Evolutionary conservation across 2,888 invertebrate species (phyloP), one percentile per base, ranked within the genome.

Genomic region (Mythimna ferrago): DNA sequence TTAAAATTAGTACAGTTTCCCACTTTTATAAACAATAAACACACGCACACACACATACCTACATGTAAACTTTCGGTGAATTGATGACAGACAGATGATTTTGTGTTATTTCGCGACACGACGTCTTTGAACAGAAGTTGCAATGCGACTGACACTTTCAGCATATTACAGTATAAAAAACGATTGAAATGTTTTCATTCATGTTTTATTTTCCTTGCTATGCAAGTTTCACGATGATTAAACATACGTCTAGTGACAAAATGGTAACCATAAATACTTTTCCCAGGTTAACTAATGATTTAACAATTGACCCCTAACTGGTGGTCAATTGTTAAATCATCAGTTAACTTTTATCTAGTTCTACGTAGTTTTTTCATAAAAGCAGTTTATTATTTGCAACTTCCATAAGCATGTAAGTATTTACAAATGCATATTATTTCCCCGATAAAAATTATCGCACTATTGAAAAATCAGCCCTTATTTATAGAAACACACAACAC

Each of bases 81-180:
- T 26, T 26, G 26, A 26, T 26, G 26, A 26, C 26, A 26, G 26
- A 26, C 11, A 41, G n/a, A 26, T 53, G 51, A 56, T 9, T 53
- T 62, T 11, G 44, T 19, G 32, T 53, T 61, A 44, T 61, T 64
- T 71, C 53, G 32, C 57, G 48, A 73, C 57, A 63, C 53, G 44
- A 35, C 78, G 21, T 35, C 48, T 64, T 56, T 51, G 41, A 41
- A 26, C 35, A 44, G 51, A 78, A 41, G 48, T 41, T 61, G 48
- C n/a, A 35, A 56, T 51, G 16, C 10, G 48, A 76, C 63, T 78
- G 71, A 62, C 51, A 38, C 4, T n/a, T 41, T 19, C 7, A 51
- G 51, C 16, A 10, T 76, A 26, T 11, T 35, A 26, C 51, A 53
- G n/a, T 44, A 11, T 53, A 21, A 35, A 35, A 41, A 57, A 32